These are phyloP conservation scores for Poeciliopsis presidionis DNA, from an alignment of 2,797 vertebrate genomes.

Conservation along the genomic window DNA sequence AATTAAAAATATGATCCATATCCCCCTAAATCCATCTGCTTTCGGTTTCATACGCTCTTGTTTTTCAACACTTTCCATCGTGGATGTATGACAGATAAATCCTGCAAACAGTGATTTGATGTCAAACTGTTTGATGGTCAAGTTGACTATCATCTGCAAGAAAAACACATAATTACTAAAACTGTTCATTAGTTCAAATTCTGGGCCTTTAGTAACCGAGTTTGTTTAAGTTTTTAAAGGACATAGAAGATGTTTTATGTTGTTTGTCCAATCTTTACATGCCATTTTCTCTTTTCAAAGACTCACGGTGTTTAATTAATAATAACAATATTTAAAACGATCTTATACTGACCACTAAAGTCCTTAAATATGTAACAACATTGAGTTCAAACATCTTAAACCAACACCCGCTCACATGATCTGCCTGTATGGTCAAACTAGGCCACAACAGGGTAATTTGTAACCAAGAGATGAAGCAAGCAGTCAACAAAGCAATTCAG, in stretches of 20 bases:
- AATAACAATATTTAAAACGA: neutral
- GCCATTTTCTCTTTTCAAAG: neutral
- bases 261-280: neutral
- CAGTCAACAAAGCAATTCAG: slow-evolving; percentile 16
- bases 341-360: neutral
- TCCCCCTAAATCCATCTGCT: neutral
- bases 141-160: neutral
- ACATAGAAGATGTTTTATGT: slow-evolving; percentile 3
- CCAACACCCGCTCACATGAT: slow-evolving; percentile 3
- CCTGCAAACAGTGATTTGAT: neutral
- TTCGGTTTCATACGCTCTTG: too few species aligned
- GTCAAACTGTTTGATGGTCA: neutral
- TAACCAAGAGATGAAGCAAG: slow-evolving; percentile 58
- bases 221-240: slow-evolving; percentile 19
- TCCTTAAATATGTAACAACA: neutral
- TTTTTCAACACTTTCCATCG: neutral
- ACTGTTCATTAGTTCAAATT: slow-evolving; percentile 11
- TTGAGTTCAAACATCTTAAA: slow-evolving; percentile 14
- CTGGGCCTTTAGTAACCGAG: neutral
- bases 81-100: neutral
- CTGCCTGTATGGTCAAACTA: slow-evolving; percentile 42
- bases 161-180: slow-evolving; percentile 12
- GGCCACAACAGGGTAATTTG: slow-evolving; percentile 47
- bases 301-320: neutral
- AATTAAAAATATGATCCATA: neutral